These are phyloP conservation scores for Hipposideros larvatus DNA, from an alignment of 2,797 vertebrate species.

Conservation along the genomic window DNA sequence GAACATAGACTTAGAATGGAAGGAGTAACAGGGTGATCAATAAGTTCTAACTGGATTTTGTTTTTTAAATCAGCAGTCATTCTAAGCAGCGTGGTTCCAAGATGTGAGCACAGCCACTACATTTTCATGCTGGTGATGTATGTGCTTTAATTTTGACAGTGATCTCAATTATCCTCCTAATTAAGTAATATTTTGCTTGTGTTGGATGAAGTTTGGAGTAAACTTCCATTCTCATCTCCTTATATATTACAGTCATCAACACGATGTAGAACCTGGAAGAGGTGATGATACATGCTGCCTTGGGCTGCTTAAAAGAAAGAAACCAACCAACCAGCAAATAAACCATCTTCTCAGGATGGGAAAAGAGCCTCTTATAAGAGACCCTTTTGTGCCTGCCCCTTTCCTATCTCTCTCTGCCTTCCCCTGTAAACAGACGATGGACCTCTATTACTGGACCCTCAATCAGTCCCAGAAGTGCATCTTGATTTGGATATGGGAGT, in stretches of 20 bases:
- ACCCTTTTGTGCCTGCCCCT: not conserved
- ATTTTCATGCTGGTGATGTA: not conserved
- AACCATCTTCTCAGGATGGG: not conserved
- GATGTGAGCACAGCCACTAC: not conserved
- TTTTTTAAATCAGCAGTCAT: not conserved
- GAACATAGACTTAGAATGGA: not conserved
- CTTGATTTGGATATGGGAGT: not conserved
- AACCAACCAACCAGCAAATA: not conserved
- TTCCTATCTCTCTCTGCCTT: not conserved
- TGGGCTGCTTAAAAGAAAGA: not conserved
- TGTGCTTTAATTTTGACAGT: not conserved
- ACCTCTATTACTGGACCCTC: not conserved
- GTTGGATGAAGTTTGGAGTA: not conserved
- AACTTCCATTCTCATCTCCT: not conserved
- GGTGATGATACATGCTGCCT: too few species aligned
- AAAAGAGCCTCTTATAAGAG: not conserved
- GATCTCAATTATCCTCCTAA: not conserved
- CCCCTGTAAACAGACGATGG: fast-evolving
- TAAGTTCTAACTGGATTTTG: not conserved
- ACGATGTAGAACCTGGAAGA: not conserved
- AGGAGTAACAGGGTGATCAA: not conserved
- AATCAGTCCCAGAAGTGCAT: fast-evolving
- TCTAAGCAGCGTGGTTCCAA: not conserved
- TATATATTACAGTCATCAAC: fast-evolving
- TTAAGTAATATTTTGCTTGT: not conserved